Percentiles rank a stretch among this genome's conserved stretches.
phyloP scores from a whole-genome alignment of 2,797 vertebrate species.

The Falco rusticolus region DNA sequence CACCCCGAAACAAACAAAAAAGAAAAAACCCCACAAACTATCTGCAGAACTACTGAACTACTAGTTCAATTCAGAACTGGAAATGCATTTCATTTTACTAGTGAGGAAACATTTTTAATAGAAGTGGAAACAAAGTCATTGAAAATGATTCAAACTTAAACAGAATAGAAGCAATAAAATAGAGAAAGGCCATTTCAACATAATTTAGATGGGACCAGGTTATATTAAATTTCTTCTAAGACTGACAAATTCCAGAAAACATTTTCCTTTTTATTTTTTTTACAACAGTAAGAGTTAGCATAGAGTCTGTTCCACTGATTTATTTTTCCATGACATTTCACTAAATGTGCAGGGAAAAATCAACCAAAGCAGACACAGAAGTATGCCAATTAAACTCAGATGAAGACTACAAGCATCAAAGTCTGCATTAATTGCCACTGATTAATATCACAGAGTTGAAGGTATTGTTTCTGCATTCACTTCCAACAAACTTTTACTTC shows the following conservation, averaged over 20 bases:
- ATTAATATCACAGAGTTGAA: background rate
- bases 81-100: background rate
- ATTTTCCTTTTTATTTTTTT: background rate
- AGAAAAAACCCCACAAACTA: accelerated
- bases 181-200: background rate
- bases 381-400: background rate
- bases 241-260: background rate
- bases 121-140: background rate
- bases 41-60: background rate
- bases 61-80: background rate
- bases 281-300: background rate
- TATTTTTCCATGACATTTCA: background rate
- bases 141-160: background rate
- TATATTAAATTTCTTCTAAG: background rate
- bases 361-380: background rate
- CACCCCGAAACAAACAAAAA: background rate
- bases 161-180: background rate
- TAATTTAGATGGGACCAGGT: background rate
- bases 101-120: background rate
- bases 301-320: background rate
- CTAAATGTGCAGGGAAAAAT: background rate
- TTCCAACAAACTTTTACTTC: background rate
- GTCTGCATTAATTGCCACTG: background rate
- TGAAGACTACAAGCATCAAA: background rate
- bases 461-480: background rate